Percentiles rank a stretch among this genome's conserved stretches.
Conservation (phyloP, 1,140 invertebrate genomes). For the Leptopilina clavipes region DNA sequence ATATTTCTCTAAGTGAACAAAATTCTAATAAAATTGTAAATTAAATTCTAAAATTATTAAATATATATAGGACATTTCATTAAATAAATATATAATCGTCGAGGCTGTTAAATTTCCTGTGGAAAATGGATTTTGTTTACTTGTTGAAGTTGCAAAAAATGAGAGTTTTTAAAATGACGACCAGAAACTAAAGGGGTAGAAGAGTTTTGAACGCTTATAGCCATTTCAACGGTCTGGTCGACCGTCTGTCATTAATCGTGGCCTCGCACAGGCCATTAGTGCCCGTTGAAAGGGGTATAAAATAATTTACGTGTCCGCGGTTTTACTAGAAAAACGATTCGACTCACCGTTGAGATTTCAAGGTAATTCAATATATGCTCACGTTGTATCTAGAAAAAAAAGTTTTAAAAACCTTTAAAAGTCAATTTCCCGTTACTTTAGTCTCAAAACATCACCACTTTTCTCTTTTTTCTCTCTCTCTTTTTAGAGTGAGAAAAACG, state of each 20-base stretch:
- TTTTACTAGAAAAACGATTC: constrained; percentile 47
- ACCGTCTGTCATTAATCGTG: constrained; percentile 57
- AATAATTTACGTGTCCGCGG: constrained; percentile 54
- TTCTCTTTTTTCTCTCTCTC: too few relatives aligned
- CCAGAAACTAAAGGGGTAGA: constrained; percentile 35
- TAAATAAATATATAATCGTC: too few relatives aligned
- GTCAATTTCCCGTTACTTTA: constrained; percentile 11
- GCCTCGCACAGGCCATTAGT: constrained; percentile 56
- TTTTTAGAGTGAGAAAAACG: too few relatives aligned
- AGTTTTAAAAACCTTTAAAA: constrained; percentile 14
- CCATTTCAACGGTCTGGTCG: constrained; percentile 52
- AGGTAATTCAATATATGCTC: constrained; percentile 19
- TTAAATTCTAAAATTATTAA: too few relatives aligned
- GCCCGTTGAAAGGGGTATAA: constrained; percentile 57
- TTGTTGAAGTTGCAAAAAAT: neutral
- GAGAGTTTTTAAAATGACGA: neutral
- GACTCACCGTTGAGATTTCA: constrained; percentile 30
- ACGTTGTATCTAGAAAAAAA: neutral
- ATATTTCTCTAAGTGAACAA: too few relatives aligned
- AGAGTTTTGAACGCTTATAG: constrained; percentile 40
- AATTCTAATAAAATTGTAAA: too few relatives aligned
- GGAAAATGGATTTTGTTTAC: neutral
- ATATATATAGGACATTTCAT: too few relatives aligned
- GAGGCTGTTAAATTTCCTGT: too few relatives aligned
- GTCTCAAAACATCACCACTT: neutral